These are phyloP conservation scores for Drosophila bunnanda DNA, from an alignment of 2,888 invertebrate genomes.

Conservation along the genomic window DNA sequence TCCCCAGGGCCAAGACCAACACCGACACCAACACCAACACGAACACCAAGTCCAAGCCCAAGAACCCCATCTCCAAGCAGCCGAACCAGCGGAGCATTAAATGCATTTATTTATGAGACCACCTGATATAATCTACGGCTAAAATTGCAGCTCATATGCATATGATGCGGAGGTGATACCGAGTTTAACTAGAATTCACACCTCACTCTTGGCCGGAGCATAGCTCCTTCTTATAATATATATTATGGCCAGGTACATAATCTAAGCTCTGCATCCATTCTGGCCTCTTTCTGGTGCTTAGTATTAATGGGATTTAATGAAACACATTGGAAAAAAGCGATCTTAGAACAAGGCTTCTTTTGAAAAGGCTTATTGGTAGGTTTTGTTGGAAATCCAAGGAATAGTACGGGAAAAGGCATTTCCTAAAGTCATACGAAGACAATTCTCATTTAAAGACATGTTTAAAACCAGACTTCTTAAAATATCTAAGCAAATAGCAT, in stretches of 20 bases:
- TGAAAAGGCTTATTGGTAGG: too few relatives aligned
- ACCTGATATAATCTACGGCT: slow-evolving; percentile 70
- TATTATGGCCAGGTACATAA: slow-evolving; percentile 28
- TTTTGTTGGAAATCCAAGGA: neutral
- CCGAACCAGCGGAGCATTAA: slow-evolving; percentile 66
- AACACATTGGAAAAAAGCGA: neutral
- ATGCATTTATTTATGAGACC: slow-evolving; percentile 80
- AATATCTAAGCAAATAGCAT: slow-evolving; percentile 1
- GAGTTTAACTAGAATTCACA: slow-evolving; percentile 80
- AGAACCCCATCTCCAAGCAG: slow-evolving; percentile 8
- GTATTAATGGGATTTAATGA: slow-evolving; percentile 1
- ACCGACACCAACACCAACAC: slow-evolving; percentile 8
- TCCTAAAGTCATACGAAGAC: too few relatives aligned
- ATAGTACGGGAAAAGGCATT: neutral
- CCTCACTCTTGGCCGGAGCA: slow-evolving; percentile 47
- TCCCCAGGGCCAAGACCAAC: slow-evolving; percentile 33
- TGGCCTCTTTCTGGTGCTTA: slow-evolving; percentile 1
- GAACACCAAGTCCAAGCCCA: slow-evolving; percentile 16
- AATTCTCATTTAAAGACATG: too few relatives aligned
- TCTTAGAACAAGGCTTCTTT: neutral
- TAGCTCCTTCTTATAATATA: slow-evolving; percentile 24
- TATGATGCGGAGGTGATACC: slow-evolving; percentile 75
- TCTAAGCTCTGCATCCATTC: slow-evolving; percentile 14
- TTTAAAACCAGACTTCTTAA: too few relatives aligned
- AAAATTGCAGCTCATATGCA: slow-evolving; percentile 76